These are phyloP conservation scores for Herminia tarsipennalis DNA, from an alignment of 2,888 invertebrate genomes.

Conservation along the genomic window DNA sequence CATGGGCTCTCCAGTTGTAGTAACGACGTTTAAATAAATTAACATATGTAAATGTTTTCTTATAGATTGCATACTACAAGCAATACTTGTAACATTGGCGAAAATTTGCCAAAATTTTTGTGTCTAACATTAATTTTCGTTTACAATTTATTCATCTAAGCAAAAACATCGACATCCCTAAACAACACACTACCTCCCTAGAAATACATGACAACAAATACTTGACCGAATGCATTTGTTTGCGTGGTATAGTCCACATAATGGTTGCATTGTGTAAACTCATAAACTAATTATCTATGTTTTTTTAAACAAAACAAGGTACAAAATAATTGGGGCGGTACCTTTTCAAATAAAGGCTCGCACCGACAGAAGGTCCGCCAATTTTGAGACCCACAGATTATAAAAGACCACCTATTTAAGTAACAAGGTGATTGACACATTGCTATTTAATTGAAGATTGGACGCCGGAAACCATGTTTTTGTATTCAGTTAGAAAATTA, in stretches of 20 bases:
- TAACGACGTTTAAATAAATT: too few species aligned
- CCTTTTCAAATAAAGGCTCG: conserved; percentile 57
- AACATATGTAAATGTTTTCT: too few species aligned
- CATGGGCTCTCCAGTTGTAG: too few species aligned
- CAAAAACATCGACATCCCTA: conserved; percentile 18
- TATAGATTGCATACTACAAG: too few species aligned
- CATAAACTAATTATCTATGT: conserved; percentile 77
- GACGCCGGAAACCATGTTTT: conserved; percentile 48
- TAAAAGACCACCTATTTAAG: conserved; percentile 60
- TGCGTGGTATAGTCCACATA: conserved; percentile 73
- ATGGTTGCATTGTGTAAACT: conserved; percentile 80
- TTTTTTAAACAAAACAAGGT: conserved; percentile 50
- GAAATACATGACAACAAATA: conserved; percentile 57
- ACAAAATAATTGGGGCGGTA: conserved; percentile 66
- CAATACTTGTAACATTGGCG: too few species aligned
- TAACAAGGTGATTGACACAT: conserved; percentile 82
- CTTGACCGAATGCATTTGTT: conserved; percentile 73
- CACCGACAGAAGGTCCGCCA: conserved; percentile 47
- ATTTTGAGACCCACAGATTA: conserved; percentile 51
- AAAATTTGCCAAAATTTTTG: too few species aligned
- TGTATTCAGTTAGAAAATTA: conserved; percentile 19
- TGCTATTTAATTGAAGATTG: conserved; percentile 61
- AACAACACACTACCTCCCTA: conserved; percentile 46
- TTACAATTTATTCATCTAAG: too few species aligned
- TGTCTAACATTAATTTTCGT: too few species aligned